Percentiles rank a stretch among this genome's conserved stretches.
phyloP scores from a whole-genome alignment of 2,797 vertebrate species.

The Acanthurus leucopareius region DNA sequence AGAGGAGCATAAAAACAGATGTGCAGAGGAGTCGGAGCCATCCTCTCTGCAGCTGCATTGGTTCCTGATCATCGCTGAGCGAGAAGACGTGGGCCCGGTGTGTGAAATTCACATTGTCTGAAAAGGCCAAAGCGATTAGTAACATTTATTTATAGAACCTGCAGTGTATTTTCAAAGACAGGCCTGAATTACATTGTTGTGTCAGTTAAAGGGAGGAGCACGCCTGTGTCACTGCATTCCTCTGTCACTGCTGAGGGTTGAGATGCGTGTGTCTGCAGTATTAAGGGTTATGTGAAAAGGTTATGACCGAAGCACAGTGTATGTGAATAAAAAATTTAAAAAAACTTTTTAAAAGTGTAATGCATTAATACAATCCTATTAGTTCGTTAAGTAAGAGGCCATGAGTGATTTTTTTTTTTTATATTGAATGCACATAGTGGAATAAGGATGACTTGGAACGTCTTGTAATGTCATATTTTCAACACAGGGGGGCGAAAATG shows the following conservation, averaged over 20 bases:
- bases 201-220: conserved; percentile 50
- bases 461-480: conserved; percentile 16
- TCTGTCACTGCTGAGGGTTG: conserved; percentile 33
- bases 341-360: neutral
- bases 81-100: neutral
- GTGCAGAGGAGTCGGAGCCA: neutral
- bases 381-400: neutral
- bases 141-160: neutral
- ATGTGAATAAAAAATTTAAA: neutral
- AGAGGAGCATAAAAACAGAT: neutral
- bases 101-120: conserved; percentile 16
- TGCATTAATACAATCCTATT: neutral
- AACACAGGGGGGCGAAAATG: conserved; percentile 62
- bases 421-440: neutral
- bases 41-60: neutral
- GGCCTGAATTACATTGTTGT: conserved; percentile 19
- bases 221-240: conserved; percentile 68
- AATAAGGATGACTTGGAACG: conserved; percentile 20
- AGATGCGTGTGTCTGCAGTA: conserved; percentile 36
- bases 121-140: conserved; percentile 7
- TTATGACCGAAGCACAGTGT: neutral
- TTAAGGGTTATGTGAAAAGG: neutral
- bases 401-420: neutral
- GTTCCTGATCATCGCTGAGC: neutral
- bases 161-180: conserved; percentile 7